Evolutionary conservation across 2,797 vertebrate genomes (phyloP).

Genomic region (Rachycentron canadum): DNA sequence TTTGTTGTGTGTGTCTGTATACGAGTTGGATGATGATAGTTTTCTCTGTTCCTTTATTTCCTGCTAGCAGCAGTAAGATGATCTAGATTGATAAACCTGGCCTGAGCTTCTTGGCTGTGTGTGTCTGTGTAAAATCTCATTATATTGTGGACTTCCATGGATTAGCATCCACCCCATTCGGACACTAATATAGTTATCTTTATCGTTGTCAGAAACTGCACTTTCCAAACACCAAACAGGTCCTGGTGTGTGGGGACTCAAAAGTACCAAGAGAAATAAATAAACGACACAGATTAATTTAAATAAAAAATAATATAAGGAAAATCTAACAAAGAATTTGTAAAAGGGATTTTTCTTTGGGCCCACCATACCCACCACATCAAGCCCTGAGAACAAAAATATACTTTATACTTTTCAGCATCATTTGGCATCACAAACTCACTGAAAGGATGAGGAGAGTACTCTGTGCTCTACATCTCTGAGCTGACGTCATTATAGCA

Average conservation of each 20-base stretch:
- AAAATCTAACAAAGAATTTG: too few relatives aligned
- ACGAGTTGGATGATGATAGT: constrained; percentile 19
- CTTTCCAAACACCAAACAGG: neutral
- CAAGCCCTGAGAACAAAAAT: too few relatives aligned
- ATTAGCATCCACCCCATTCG: neutral
- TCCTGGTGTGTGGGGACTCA: neutral
- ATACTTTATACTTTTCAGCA: too few relatives aligned
- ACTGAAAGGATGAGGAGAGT: too few relatives aligned
- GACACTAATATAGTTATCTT: constrained; percentile 7
- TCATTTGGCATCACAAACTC: neutral
- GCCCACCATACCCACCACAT: too few relatives aligned
- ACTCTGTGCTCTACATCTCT: too few relatives aligned
- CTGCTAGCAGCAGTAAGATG: constrained; percentile 47
- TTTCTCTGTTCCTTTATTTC: constrained; percentile 50
- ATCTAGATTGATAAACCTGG: constrained; percentile 19
- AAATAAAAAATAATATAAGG: too few relatives aligned
- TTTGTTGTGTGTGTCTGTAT: constrained; percentile 25
- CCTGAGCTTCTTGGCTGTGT: constrained; percentile 33
- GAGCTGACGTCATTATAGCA: neutral
- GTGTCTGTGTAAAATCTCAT: constrained; percentile 9
- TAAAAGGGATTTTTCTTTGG: neutral
- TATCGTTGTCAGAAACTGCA: neutral
- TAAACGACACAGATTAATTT: neutral
- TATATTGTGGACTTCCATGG: neutral
- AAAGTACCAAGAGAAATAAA: neutral